Evolutionary conservation across 1,140 invertebrate genomes (phyloP), one percentile per base, ranked within the genome.

Genomic region (Penaeus chinensis): DNA sequence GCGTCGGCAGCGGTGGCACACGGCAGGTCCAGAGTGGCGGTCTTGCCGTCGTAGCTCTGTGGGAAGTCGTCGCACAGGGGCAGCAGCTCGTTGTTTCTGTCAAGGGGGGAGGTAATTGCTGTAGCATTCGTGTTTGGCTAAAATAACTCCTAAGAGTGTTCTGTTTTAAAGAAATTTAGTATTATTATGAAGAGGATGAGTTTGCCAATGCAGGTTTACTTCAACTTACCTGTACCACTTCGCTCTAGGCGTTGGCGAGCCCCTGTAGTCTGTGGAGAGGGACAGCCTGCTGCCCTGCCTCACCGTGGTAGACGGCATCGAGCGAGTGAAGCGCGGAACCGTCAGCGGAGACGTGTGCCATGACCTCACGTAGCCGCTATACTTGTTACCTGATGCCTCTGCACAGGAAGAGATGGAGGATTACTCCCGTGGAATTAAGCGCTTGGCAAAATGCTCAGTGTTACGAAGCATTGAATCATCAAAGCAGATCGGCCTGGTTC

Each of bases 11-110:
- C 91, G 85, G 97, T 95, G 78, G 98, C 94, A 92, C 96, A 96
- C 87, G 97, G 94, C 89, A 99, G 93, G 91, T 98, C 97, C 88
- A 99, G 93, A 85, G 97, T 95, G 91, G 99, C 98, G 24, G 61
- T 74, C 60, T 24, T 86, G 42, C 82, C 88, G 54, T 88, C 74
- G 69, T 81, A 87, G n/a, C 61, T 87, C 54, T 90, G 89, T 54
- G 82, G 63, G 79, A 69, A 90, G 22, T 90, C 89, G 10, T 88
- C 81, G 74, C 85, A 90, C 63, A 84, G 42, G 18, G 89, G 89
- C 84, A 90, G 62, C 54, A 90, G 66, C 81, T 90, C 89, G 42
- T 85, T 82, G 66, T 90, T 90, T 62, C 89, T 90, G 85, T n/a
- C 11, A 27, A 22, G 65, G 11, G 54, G 47, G 11, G 54, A 54